Evolutionary conservation across 2,888 invertebrate genomes (phyloP).

Genomic region (Agrochola lota): DNA sequence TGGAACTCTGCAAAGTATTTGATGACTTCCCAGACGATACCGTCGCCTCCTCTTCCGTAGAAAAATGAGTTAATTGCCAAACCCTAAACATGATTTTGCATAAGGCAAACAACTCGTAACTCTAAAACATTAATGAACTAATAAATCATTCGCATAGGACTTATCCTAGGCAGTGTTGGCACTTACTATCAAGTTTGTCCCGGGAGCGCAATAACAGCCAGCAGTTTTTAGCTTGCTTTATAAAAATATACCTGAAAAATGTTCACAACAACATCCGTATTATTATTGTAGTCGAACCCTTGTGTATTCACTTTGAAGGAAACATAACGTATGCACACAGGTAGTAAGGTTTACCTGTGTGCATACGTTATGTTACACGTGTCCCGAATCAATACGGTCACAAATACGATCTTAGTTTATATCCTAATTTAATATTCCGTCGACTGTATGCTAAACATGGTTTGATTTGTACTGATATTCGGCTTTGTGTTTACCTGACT

Average conservation of each 20-base stretch:
- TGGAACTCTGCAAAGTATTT: not conserved
- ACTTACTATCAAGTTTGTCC: not conserved
- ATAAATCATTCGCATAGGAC: not conserved
- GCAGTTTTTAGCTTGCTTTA: not conserved
- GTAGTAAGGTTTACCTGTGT: too few species aligned
- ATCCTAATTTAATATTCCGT: slow-evolving; percentile 40
- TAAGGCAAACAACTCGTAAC: not conserved
- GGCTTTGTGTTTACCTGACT: not conserved
- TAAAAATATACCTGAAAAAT: slow-evolving; percentile 8
- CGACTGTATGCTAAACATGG: slow-evolving; percentile 39
- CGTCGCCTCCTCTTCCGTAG: not conserved
- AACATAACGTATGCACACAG: slow-evolving; percentile 72
- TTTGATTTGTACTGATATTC: slow-evolving; percentile 10
- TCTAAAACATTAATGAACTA: not conserved
- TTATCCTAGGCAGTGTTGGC: not conserved
- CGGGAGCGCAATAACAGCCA: not conserved
- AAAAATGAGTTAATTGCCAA: not conserved
- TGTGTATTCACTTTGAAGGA: slow-evolving; percentile 66
- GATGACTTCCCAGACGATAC: not conserved
- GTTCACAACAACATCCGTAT: slow-evolving; percentile 21
- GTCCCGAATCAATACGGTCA: slow-evolving; percentile 69
- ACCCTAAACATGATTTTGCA: not conserved
- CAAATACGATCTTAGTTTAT: slow-evolving; percentile 58
- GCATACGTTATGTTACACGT: too few species aligned
- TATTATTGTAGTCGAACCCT: slow-evolving; percentile 59